Percentiles rank a stretch among this genome's conserved stretches.
Evolutionary conservation across 1,140 invertebrate species (phyloP).

Genomic region (Tribolium castaneum): DNA sequence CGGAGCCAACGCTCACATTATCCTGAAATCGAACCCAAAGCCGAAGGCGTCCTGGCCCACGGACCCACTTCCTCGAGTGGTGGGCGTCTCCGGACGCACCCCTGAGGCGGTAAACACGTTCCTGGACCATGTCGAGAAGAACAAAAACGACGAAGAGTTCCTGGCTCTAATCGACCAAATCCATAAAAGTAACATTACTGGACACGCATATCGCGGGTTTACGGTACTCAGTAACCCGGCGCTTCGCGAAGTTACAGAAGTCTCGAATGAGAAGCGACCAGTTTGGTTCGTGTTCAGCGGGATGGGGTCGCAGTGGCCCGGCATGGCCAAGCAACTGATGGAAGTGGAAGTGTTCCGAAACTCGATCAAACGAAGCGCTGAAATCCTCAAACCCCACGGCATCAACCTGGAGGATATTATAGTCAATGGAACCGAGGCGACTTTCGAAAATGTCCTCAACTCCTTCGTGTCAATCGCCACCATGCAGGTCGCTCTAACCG

Average conservation of each 20-base stretch:
- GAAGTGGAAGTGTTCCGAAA: slow-evolving; percentile 81
- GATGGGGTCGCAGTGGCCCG: slow-evolving; percentile 97
- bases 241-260: slow-evolving; percentile 53
- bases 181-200: slow-evolving; percentile 74
- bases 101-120: slow-evolving; percentile 80
- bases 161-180: slow-evolving; percentile 81
- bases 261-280: slow-evolving; percentile 74
- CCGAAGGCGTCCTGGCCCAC: slow-evolving; percentile 70
- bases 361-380: slow-evolving; percentile 81
- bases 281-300: slow-evolving; percentile 96
- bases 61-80: slow-evolving; percentile 74
- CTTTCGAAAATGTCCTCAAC: slow-evolving; percentile 86
- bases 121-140: slow-evolving; percentile 71
- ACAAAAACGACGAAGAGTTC: slow-evolving; percentile 79
- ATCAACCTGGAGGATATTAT: slow-evolving; percentile 87
- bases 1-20: slow-evolving; percentile 93
- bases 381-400: slow-evolving; percentile 79
- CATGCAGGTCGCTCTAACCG: slow-evolving; percentile 93
- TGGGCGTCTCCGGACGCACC: slow-evolving; percentile 86
- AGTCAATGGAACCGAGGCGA: slow-evolving; percentile 77
- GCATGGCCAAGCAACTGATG: slow-evolving; percentile 91
- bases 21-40: slow-evolving; percentile 84
- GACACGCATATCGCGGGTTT: slow-evolving; percentile 83
- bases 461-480: slow-evolving; percentile 95
- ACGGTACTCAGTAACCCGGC: slow-evolving; percentile 70